phyloP scores from a whole-genome alignment of 2,888 invertebrate genomes.

The Strigamia transsilvanica region DNA sequence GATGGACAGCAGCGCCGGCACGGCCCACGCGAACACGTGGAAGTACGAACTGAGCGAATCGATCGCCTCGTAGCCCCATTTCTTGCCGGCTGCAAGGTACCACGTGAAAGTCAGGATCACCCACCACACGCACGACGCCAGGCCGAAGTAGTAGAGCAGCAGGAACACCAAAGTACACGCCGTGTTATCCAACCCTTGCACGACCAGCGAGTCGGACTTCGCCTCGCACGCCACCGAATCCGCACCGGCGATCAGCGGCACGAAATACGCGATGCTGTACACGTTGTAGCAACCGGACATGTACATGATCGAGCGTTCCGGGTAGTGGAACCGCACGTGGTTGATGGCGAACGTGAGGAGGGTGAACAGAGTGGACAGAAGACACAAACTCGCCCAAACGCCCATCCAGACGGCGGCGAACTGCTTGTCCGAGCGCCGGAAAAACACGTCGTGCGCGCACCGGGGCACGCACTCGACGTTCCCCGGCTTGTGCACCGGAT shows the following conservation, averaged over 20 bases:
- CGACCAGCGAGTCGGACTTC: constrained; percentile 66
- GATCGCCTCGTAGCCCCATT: constrained; percentile 66
- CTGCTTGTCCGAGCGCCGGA: constrained; percentile 73
- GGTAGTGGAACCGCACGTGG: constrained; percentile 65
- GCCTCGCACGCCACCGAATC: constrained; percentile 65
- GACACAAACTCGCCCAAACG: constrained; percentile 79
- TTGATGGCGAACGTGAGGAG: constrained; percentile 65
- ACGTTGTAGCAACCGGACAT: constrained; percentile 65
- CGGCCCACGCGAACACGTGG: constrained; percentile 65
- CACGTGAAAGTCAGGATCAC: constrained; percentile 65
- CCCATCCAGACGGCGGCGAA: constrained; percentile 78
- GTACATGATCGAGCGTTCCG: constrained; percentile 65
- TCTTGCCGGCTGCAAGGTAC: constrained; percentile 64
- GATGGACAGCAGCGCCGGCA: constrained; percentile 64
- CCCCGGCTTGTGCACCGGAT: constrained; percentile 56
- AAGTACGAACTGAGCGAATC: constrained; percentile 64
- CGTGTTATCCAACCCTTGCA: constrained; percentile 67
- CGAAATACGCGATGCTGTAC: constrained; percentile 65
- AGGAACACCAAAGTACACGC: constrained; percentile 78
- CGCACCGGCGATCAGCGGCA: constrained; percentile 62
- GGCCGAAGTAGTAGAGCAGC: constrained; percentile 78
- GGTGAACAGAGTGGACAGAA: constrained; percentile 66
- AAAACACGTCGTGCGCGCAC: constrained; percentile 75
- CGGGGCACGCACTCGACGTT: constrained; percentile 62
- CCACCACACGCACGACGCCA: constrained; percentile 79